A percentile compares a stretch with the other conserved stretches of the same genome.
Conservation (phyloP, 2,888 invertebrate species). For the Epinotia demarniana region DNA sequence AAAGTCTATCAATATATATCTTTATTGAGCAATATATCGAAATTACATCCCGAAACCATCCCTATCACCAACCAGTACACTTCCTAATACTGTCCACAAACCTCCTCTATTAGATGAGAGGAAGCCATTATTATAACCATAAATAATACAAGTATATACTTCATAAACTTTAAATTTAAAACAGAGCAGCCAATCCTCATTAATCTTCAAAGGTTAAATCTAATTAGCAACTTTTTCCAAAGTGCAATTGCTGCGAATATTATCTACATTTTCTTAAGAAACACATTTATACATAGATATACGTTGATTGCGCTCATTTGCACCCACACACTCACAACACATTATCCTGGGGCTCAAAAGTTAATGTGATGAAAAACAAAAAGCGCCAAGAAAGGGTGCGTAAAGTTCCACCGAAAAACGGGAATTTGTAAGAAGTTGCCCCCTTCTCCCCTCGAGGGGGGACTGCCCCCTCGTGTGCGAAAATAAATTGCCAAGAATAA, state of each 20-base stretch:
- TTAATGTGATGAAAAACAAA: conserved; percentile 85
- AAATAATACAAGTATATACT: background rate
- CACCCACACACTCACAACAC: conserved; percentile 77
- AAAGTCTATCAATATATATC: too few relatives aligned
- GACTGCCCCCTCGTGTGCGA: conserved; percentile 82
- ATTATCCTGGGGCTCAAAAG: conserved; percentile 82
- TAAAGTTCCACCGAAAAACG: conserved; percentile 84
- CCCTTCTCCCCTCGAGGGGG: conserved; percentile 57
- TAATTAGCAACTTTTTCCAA: background rate
- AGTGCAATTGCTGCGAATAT: background rate
- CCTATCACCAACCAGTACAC: too few relatives aligned
- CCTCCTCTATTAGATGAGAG: background rate
- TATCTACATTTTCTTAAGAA: background rate
- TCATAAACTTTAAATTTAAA: background rate
- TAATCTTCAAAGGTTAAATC: conserved; percentile 4
- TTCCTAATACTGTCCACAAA: too few relatives aligned
- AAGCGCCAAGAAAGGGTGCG: conserved; percentile 85
- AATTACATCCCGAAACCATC: too few relatives aligned
- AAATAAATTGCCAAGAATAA: conserved; percentile 85
- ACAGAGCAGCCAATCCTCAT: background rate
- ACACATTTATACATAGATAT: conserved; percentile 48
- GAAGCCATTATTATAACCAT: background rate
- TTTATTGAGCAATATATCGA: too few relatives aligned
- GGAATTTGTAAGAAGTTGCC: conserved; percentile 83
- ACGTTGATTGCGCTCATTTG: conserved; percentile 68